Evolutionary conservation across 2,888 invertebrate genomes (phyloP).

Genomic region (Iselma pallidipennis): DNA sequence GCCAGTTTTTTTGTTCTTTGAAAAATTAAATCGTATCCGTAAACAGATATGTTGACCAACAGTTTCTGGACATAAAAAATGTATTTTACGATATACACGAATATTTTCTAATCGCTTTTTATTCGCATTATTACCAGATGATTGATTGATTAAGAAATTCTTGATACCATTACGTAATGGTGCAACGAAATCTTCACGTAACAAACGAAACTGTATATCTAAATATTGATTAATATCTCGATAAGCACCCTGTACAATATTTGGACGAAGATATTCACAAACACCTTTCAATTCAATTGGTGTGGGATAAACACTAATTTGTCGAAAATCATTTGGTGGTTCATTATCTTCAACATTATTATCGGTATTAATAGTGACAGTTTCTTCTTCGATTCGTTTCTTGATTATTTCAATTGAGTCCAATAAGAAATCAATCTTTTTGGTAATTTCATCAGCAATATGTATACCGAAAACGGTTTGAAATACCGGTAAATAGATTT

Average conservation of each 20-base stretch:
- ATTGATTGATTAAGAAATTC: slow-evolving; percentile 29
- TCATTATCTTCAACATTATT: slow-evolving; percentile 50
- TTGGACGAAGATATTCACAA: slow-evolving; percentile 60
- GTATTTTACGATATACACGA: slow-evolving; percentile 28
- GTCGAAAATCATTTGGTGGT: slow-evolving; percentile 60
- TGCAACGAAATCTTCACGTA: slow-evolving; percentile 78
- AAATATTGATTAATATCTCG: slow-evolving; percentile 71
- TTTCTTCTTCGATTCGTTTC: slow-evolving; percentile 21
- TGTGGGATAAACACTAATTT: slow-evolving; percentile 60
- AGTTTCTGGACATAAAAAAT: slow-evolving; percentile 27
- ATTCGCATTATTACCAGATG: slow-evolving; percentile 11
- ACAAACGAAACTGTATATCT: slow-evolving; percentile 75
- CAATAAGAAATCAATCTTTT: slow-evolving; percentile 48
- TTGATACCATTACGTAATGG: slow-evolving; percentile 71
- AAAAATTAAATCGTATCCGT: slow-evolving; percentile 32
- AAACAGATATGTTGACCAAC: slow-evolving; percentile 30
- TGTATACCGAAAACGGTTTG: slow-evolving; percentile 25
- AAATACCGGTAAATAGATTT: slow-evolving; percentile 32
- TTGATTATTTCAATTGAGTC: slow-evolving; percentile 45
- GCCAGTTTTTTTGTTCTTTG: slow-evolving; percentile 40
- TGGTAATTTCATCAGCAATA: slow-evolving; percentile 49
- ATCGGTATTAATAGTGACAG: slow-evolving; percentile 43
- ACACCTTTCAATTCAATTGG: slow-evolving; percentile 50
- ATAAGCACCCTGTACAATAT: slow-evolving; percentile 67
- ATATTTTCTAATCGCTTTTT: slow-evolving; percentile 29